A percentile compares a stretch with the other conserved stretches of the same genome.
These are phyloP conservation scores for Hylaea fasciaria DNA, from an alignment of 2,888 invertebrate species.

Conservation along the genomic window DNA sequence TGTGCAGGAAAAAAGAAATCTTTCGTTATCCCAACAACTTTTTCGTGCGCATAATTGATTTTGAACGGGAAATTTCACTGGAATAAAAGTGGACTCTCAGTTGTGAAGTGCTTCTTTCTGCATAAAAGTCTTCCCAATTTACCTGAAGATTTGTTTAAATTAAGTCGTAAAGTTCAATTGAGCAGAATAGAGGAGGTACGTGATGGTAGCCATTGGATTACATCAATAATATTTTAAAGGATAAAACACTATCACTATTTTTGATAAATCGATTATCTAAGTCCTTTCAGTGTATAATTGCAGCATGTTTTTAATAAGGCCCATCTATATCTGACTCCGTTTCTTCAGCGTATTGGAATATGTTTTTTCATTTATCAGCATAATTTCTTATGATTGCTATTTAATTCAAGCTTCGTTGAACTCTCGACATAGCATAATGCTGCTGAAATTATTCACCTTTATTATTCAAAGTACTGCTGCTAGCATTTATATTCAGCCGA, in stretches of 20 bases:
- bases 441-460: neutral
- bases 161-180: conserved; percentile 1
- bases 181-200: neutral
- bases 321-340: too few relatives aligned
- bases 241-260: too few relatives aligned
- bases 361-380: too few relatives aligned
- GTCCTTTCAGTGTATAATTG: too few relatives aligned
- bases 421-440: neutral
- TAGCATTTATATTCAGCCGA: neutral
- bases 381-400: too few relatives aligned
- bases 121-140: conserved; percentile 13
- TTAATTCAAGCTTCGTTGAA: neutral
- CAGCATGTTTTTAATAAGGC: too few relatives aligned
- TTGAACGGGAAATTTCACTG: conserved; percentile 28
- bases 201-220: neutral
- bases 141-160: conserved; percentile 1
- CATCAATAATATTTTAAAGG: neutral
- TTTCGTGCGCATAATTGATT: conserved; percentile 51
- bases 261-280: too few relatives aligned
- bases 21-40: conserved; percentile 48
- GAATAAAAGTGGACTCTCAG: conserved; percentile 30
- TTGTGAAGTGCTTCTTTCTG: conserved; percentile 12
- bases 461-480: neutral
- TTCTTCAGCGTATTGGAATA: too few relatives aligned
- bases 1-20: conserved; percentile 36